phyloP scores from a whole-genome alignment of 2,888 invertebrate genomes.

The Cecidostiba fungosa region DNA sequence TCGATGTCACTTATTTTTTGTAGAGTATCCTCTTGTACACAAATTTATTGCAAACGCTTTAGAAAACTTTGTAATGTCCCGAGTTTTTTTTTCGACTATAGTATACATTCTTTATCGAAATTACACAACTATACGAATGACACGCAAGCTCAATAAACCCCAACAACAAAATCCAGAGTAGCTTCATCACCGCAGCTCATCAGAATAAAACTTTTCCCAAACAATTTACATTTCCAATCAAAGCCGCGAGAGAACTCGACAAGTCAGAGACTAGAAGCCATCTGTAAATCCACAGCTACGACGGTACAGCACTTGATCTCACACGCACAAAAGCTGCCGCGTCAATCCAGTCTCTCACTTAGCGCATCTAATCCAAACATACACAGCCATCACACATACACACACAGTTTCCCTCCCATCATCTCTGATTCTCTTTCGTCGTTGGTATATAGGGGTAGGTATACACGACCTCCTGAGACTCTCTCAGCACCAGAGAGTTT shows the following conservation, averaged over 20 bases:
- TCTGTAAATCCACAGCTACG: neutral
- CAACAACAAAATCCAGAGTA: too few relatives aligned
- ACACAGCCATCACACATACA: neutral
- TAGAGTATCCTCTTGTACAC: too few relatives aligned
- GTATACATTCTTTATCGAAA: too few relatives aligned
- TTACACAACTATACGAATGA: too few relatives aligned
- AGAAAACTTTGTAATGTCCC: too few relatives aligned
- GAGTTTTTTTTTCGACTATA: too few relatives aligned
- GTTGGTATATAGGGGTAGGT: neutral
- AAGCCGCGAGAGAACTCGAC: neutral
- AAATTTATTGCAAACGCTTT: too few relatives aligned
- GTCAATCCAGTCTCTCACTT: neutral
- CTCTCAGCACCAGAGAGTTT: neutral
- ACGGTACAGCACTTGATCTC: neutral
- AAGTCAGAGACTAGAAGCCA: too few relatives aligned
- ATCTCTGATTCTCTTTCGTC: neutral
- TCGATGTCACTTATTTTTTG: too few relatives aligned
- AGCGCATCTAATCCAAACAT: neutral
- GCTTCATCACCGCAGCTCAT: neutral
- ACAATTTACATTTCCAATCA: neutral
- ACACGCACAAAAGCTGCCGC: neutral
- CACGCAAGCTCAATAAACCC: too few relatives aligned
- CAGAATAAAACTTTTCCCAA: neutral
- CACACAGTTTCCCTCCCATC: neutral
- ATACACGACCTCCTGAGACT: neutral